Conservation (phyloP, 2,797 vertebrate species). For the Gymnoscopelus microlampas region DNA sequence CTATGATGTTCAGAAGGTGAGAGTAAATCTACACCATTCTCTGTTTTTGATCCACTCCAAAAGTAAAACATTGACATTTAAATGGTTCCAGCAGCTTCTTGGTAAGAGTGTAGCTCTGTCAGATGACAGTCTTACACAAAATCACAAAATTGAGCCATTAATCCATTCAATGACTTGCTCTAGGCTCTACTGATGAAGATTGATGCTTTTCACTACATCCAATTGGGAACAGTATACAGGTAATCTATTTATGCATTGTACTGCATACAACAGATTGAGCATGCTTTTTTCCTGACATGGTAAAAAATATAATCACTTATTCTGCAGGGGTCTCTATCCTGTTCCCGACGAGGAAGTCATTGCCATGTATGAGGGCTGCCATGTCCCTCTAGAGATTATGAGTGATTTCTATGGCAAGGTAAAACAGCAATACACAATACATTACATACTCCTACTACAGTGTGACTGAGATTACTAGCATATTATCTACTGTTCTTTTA, state of each 20-base stretch:
- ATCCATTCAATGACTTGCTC: conserved; percentile 25
- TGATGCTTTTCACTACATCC: conserved; percentile 99
- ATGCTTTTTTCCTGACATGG: too few relatives aligned
- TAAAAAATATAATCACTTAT: neutral
- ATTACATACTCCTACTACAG: too few relatives aligned
- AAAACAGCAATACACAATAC: neutral
- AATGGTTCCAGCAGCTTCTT: neutral
- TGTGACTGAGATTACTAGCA: too few relatives aligned
- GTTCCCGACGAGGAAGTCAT: conserved; percentile 95
- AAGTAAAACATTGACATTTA: neutral
- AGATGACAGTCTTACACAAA: neutral
- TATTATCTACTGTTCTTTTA: too few relatives aligned
- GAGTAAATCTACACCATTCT: conserved; percentile 25
- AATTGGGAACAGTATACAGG: conserved; percentile 97
- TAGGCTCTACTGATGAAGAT: conserved; percentile 99
- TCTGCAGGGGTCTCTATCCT: conserved; percentile 90
- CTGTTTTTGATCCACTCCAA: neutral
- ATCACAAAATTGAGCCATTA: conserved; percentile 2
- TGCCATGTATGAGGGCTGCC: conserved; percentile 96
- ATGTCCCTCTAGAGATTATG: conserved; percentile 97
- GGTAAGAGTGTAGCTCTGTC: neutral
- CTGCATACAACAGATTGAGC: neutral
- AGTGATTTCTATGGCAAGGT: conserved; percentile 99
- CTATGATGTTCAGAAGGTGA: conserved; percentile 97
- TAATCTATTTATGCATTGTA: conserved; percentile 51